Evolutionary conservation across 2,888 invertebrate species (phyloP).

Genomic region (Thelaira solivaga): DNA sequence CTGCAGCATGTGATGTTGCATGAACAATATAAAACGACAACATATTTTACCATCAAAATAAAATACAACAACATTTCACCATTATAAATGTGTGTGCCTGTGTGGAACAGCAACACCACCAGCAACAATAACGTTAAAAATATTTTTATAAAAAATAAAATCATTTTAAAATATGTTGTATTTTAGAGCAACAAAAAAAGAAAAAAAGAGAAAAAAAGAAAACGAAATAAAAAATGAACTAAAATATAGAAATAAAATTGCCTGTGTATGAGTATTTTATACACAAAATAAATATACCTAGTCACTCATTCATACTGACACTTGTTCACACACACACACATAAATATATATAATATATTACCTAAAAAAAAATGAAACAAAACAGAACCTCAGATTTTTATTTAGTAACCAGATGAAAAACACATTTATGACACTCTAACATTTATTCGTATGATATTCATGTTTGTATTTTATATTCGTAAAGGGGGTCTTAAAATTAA

Average conservation of each 20-base stretch:
- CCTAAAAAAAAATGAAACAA: background rate
- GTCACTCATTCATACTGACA: constrained; percentile 16
- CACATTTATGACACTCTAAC: constrained; percentile 35
- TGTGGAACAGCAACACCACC: background rate
- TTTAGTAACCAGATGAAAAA: constrained; percentile 55
- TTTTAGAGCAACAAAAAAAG: background rate
- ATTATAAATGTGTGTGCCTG: background rate
- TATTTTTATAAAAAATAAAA: background rate
- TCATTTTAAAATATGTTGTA: constrained; percentile 1
- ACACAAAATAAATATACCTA: constrained; percentile 28
- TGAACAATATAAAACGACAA: constrained; percentile 38
- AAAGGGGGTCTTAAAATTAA: constrained; percentile 2
- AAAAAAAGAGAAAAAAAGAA: too few species aligned
- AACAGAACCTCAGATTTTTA: constrained; percentile 48
- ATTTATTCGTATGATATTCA: background rate
- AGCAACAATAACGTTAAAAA: constrained; percentile 4
- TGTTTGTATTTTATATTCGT: background rate
- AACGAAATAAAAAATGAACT: constrained; percentile 26
- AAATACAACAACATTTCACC: constrained; percentile 9
- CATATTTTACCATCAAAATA: constrained; percentile 55
- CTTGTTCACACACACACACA: background rate
- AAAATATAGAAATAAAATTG: constrained; percentile 28
- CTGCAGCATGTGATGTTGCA: constrained; percentile 34
- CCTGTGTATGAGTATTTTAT: background rate
- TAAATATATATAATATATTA: background rate